Percentiles rank a stretch among this genome's conserved stretches.
Evolutionary conservation across 2,797 vertebrate genomes (phyloP).

Genomic region (Anableps anableps): DNA sequence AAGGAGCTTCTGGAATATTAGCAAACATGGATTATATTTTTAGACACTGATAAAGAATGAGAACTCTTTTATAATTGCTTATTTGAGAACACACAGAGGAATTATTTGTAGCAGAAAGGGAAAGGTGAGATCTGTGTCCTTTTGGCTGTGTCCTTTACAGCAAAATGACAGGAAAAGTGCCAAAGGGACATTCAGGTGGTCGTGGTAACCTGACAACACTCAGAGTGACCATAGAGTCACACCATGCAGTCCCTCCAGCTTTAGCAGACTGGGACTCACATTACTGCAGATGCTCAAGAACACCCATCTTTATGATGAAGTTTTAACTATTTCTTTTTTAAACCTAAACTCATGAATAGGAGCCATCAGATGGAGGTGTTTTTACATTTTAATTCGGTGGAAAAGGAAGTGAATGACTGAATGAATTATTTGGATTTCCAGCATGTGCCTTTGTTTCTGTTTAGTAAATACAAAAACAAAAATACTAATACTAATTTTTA

Average conservation of each 20-base stretch:
- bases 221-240: background rate
- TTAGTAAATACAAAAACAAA: background rate
- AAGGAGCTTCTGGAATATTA: background rate
- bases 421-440: background rate
- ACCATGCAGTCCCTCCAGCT: background rate
- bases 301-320: slow-evolving; percentile 1
- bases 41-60: background rate
- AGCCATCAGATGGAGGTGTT: background rate
- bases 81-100: background rate
- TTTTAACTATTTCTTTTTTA: background rate
- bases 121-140: slow-evolving; percentile 3
- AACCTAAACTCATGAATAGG: background rate
- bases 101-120: background rate
- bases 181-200: slow-evolving; percentile 32
- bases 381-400: background rate
- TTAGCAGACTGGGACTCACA: slow-evolving; percentile 5
- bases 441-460: background rate
- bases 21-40: background rate
- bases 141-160: slow-evolving; percentile 27
- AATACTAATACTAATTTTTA: background rate
- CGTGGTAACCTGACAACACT: slow-evolving; percentile 32
- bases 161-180: slow-evolving; percentile 17
- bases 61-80: background rate
- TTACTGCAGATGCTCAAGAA: background rate
- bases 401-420: background rate